Evolutionary conservation across 2,113 vertebrate species (phyloP).

Genomic region (Tragelaphus scriptus): DNA sequence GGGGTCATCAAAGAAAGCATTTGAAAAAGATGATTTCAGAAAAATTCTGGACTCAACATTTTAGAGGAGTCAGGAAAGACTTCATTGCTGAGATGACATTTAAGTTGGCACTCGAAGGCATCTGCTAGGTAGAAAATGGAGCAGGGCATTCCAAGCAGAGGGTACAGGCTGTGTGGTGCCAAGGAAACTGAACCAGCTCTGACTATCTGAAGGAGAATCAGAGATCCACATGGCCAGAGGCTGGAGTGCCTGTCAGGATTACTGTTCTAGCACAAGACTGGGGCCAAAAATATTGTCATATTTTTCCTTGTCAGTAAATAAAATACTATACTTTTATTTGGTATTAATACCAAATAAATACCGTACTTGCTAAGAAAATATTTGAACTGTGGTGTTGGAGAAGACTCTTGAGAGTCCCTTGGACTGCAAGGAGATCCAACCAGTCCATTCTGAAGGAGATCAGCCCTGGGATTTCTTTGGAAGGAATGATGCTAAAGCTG

Average conservation of each 20-base stretch:
- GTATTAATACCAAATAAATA: not conserved
- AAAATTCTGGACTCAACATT: not conserved
- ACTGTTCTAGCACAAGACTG: not conserved
- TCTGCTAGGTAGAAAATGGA: conserved; percentile 29
- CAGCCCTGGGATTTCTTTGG: no score
- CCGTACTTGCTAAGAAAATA: not conserved
- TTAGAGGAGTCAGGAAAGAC: conserved; percentile 23
- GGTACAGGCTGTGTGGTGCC: conserved; percentile 6
- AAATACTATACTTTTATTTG: not conserved
- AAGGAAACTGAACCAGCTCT: not conserved
- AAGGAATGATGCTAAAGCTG: no score
- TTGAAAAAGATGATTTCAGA: not conserved
- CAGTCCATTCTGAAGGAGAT: no score
- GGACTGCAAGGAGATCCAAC: no score
- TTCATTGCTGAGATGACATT: conserved; percentile 44
- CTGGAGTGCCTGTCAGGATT: not conserved
- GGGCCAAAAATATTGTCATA: not conserved
- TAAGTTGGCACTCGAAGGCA: conserved; percentile 19
- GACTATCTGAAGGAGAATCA: not conserved
- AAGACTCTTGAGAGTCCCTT: no score
- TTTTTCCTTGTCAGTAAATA: not conserved
- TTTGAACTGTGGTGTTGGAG: no score
- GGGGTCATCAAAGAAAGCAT: not conserved
- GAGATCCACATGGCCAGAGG: not conserved
- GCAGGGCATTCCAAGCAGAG: conserved; percentile 4